Evolutionary conservation across 2,113 vertebrate genomes (phyloP), one percentile per base, ranked within the genome.

Genomic region (Anas platyrhynchos): DNA sequence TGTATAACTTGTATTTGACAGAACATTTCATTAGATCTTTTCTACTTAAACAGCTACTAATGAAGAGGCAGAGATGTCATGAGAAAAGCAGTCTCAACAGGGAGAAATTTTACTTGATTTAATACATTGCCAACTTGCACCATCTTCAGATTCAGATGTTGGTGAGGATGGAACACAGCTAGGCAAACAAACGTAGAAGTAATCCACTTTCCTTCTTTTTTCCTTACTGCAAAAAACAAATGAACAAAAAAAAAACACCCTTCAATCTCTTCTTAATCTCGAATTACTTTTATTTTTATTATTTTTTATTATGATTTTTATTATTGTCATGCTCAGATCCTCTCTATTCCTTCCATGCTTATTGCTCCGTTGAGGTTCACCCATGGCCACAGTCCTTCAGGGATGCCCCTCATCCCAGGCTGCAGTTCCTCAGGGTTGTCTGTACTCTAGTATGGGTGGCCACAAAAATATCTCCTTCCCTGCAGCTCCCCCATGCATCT

Each of bases 91-190:
- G 21, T 23, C 31, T 27, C 21, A 48, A 6, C 23, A 52, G 9
- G 29, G 9, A 26, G 9, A 54, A 3, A 5, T 74, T 90, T 73
- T 66, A 26, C 13, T 38, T 74, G 6, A 17, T 67, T 76, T 80
- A 4, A 43, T 80, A 27, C 71, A 62, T 12, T 66, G 17, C 18
- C 22, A 25, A 2, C 83, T 52, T 80, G 10, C 25, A 65, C 21
- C 14, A n/a, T 46, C 9, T 82, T 89, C 68, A 67, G 22, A 73
- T 69, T 58, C 17, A 41, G 34, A 26, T 71, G 13, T 29, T 67
- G 10, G 0, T 2, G 17, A 41, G 4, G 7, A 1, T 3, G 2
- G 6, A 17, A 25, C n/a, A 63, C 36, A 55, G 76, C 44, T 36
- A 25, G 58, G 34, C 36, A 83, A 79, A 63, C 9, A 62, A 75